These are phyloP conservation scores for Grammomys dolichurus DNA, from an alignment of 2,113 vertebrate genomes.

Conservation along the genomic window DNA sequence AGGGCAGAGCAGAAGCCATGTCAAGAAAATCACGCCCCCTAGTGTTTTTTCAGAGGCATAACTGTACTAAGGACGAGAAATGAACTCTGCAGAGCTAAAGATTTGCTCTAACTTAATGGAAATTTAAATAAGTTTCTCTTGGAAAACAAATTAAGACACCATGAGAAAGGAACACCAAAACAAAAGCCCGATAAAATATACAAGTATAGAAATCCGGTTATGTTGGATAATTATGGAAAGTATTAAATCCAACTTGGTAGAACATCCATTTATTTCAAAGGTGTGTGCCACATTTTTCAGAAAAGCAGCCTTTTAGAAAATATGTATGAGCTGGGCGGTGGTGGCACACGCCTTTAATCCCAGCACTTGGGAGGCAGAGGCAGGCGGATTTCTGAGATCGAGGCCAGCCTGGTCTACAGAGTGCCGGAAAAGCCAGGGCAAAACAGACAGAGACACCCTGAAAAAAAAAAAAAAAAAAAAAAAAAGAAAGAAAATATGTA, in stretches of 20 bases:
- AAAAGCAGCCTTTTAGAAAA: background rate
- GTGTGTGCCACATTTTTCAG: background rate
- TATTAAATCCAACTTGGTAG: background rate
- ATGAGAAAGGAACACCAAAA: background rate
- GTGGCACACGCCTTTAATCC: too few relatives aligned
- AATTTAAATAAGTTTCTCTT: background rate
- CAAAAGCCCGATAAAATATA: background rate
- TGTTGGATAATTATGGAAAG: background rate
- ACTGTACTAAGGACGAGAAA: too few relatives aligned
- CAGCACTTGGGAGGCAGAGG: too few relatives aligned
- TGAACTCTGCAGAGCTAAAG: background rate
- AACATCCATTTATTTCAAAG: constrained; percentile 8
- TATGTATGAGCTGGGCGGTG: background rate
- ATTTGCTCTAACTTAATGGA: background rate
- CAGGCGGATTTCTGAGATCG: too few relatives aligned
- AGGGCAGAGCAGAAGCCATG: constrained; percentile 46
- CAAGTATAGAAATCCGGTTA: background rate
- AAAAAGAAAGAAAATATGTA: too few relatives aligned
- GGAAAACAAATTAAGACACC: constrained; percentile 22
- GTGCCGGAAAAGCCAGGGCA: too few relatives aligned
- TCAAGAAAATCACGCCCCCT: constrained; percentile 73
- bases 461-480: too few relatives aligned
- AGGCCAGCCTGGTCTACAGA: too few relatives aligned
- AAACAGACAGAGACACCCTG: too few relatives aligned
- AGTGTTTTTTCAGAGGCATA: constrained; percentile 63